Evolutionary conservation across 2,797 vertebrate species (phyloP), one percentile per base, ranked within the genome.

Genomic region (Rallus crepitans): DNA sequence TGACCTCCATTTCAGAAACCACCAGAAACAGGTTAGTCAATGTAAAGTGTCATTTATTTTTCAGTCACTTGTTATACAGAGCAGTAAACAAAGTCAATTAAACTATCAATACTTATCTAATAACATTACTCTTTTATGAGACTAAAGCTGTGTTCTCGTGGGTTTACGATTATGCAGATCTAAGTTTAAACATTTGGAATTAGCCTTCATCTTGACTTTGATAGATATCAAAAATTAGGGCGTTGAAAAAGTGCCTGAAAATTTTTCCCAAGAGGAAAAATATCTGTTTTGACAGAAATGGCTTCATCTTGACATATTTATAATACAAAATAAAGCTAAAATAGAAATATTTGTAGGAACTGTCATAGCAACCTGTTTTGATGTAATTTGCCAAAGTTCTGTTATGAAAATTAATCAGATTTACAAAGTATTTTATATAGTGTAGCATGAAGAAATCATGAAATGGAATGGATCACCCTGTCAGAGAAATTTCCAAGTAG

Each of bases 11-110:
- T 65, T 82, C 57, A 91, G 63, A 93, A 90, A 88, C 55, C 76
- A 86, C 66, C 24, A 65, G 28, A 66, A 94, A 86, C 24, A 3
- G n/a, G 69, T 94, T 86, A 73, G 60, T 31, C 21, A 13, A 89
- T 15, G 72, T 64, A n/a, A 79, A 95, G 37, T 50, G n/a, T 39
- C 24, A n/a, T 96, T 97, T 96, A 95, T 97, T 96, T 93, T 83
- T 72, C 63, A 87, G 42, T 33, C 73, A 52, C 24, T 79, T 73
- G 37, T 47, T 82, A 76, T 9, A 94, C 73, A 90, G 39, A 82
- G 40, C 31, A 89, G 70, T n/a, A 94, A 93, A 81, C 27, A 64
- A 39, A 91, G 55, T 59, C 70, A 89, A 70, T 92, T 94, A 84
- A 83, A 71, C 50, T 75, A 90, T 86, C 69, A 86, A 84, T 69